Percentiles rank a stretch among this genome's conserved stretches.
Conservation (phyloP, 2,888 invertebrate genomes). For the Eurytoma adleriae region DNA sequence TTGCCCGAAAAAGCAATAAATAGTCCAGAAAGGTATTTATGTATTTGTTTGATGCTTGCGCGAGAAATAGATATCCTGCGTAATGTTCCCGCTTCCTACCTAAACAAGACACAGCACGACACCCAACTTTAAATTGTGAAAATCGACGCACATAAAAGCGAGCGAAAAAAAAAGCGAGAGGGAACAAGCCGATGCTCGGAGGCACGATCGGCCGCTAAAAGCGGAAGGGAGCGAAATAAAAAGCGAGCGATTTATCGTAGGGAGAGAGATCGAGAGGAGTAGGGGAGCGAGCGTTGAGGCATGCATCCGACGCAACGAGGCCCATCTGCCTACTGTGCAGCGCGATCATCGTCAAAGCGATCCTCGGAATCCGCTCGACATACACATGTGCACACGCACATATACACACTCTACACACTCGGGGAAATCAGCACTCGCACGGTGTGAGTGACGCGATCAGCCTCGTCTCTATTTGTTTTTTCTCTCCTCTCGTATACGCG, state of each 20-base stretch:
- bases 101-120: too few species aligned
- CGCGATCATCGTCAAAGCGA: constrained; percentile 43
- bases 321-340: constrained; percentile 52
- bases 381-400: not conserved
- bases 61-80: too few species aligned
- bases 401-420: not conserved
- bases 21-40: too few species aligned
- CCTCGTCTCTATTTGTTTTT: constrained; percentile 2
- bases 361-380: constrained; percentile 33
- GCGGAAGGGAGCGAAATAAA: constrained; percentile 18
- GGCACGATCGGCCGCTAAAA: not conserved
- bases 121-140: not conserved
- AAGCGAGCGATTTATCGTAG: constrained; percentile 26
- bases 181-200: not conserved
- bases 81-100: too few species aligned
- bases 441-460: constrained; percentile 24
- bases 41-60: too few species aligned
- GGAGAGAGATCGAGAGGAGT: constrained; percentile 16
- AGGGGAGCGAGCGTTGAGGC: not conserved
- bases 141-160: not conserved
- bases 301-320: not conserved
- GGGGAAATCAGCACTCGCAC: constrained; percentile 29
- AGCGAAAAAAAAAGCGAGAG: not conserved
- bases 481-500: not conserved
- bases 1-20: too few species aligned